phyloP scores from a whole-genome alignment of 53 echinoderm and acorn worm species.

The Mesocentrotus franciscanus region DNA sequence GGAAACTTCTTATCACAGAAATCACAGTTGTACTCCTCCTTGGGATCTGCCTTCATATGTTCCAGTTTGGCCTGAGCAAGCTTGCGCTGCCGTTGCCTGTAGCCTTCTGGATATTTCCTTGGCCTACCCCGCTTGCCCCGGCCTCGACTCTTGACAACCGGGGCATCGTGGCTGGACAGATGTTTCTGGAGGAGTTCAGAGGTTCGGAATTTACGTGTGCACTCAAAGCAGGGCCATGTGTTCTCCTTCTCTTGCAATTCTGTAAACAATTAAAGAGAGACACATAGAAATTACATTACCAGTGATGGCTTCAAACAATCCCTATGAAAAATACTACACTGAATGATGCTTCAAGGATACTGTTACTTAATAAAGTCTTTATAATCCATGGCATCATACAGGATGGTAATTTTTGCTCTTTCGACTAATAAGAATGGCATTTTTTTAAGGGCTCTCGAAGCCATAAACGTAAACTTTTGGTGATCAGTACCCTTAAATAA shows the following conservation, averaged over 20 bases:
- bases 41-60: conserved; percentile 65
- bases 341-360: no score
- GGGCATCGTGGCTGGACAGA: conserved; percentile 85
- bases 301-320: neutral
- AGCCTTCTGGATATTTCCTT: conserved; percentile 89
- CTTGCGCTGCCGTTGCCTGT: conserved; percentile 74
- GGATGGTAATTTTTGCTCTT: no score
- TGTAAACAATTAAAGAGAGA: conserved; percentile 43
- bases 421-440: no score
- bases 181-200: conserved; percentile 96
- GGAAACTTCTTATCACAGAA: conserved; percentile 89
- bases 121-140: conserved; percentile 83
- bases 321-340: neutral
- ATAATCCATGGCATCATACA: no score
- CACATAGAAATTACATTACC: neutral
- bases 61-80: conserved; percentile 83
- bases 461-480: no score
- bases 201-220: conserved; percentile 92
- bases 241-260: conserved; percentile 97
- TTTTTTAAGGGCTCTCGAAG: no score
- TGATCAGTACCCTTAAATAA: no score
- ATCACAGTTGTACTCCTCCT: conserved; percentile 82
- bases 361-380: no score
- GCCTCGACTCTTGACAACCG: conserved; percentile 64
- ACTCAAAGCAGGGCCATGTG: conserved; percentile 98